These are phyloP conservation scores for Cinara cedri DNA, from an alignment of 2,888 invertebrate species.

Conservation along the genomic window DNA sequence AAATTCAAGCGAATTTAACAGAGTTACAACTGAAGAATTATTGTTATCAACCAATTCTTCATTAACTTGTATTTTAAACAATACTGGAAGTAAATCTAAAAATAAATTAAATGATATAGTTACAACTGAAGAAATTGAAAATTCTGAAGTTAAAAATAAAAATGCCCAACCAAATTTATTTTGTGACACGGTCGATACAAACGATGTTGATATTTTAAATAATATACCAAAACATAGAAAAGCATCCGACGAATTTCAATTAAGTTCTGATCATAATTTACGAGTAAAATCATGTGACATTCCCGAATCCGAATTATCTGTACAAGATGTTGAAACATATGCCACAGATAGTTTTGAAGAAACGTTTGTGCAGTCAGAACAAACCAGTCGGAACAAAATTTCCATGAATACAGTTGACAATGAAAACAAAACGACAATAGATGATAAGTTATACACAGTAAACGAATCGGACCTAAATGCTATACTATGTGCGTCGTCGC, in stretches of 20 bases:
- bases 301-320: conserved; percentile 27
- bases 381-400: conserved; percentile 26
- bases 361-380: conserved; percentile 3
- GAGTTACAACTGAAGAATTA: no score
- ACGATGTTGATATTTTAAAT: neutral
- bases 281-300: neutral
- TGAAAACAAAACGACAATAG: neutral
- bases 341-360: conserved; percentile 26
- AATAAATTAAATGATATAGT: no score
- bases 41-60: no score
- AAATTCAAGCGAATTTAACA: neutral
- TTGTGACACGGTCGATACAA: no score
- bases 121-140: neutral
- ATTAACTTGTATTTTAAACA: no score
- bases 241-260: neutral
- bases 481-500: conserved; percentile 47
- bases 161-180: neutral
- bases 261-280: neutral
- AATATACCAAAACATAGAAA: neutral
- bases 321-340: neutral
- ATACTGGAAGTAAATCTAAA: no score
- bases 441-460: conserved; percentile 16
- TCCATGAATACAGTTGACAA: neutral
- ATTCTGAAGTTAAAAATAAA: neutral
- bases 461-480: conserved; percentile 45